Evolutionary conservation across 2,888 invertebrate genomes (phyloP).

Genomic region (Philereme vetulata): DNA sequence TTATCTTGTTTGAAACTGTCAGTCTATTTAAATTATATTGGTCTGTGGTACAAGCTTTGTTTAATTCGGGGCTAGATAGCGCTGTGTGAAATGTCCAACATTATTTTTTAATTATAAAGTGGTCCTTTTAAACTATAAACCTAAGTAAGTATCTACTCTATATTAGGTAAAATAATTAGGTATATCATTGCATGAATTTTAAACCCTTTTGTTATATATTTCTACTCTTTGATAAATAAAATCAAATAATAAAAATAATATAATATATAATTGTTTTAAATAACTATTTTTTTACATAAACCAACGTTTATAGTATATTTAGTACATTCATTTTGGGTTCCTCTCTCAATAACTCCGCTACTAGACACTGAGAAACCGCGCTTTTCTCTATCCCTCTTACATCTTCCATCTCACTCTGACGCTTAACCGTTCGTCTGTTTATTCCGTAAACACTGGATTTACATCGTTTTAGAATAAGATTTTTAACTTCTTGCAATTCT

Average conservation of each 20-base stretch:
- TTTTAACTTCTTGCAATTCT: constrained; percentile 64
- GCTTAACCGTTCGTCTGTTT: constrained; percentile 52
- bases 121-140: no score
- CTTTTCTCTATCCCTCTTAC: constrained; percentile 13
- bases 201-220: no score
- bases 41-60: no score
- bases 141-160: no score
- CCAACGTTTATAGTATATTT: constrained; percentile 26
- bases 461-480: constrained; percentile 59
- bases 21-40: no score
- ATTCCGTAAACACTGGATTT: constrained; percentile 63
- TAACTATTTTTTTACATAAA: constrained; percentile 35
- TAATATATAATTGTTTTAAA: constrained; percentile 15
- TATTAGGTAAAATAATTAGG: no score
- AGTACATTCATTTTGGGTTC: constrained; percentile 19
- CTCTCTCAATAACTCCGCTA: constrained; percentile 52
- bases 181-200: no score
- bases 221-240: neutral
- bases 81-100: no score
- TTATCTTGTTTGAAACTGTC: no score
- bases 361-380: constrained; percentile 57
- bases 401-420: constrained; percentile 13
- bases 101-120: no score
- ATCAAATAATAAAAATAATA: neutral
- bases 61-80: no score